Evolutionary conservation across 2,888 invertebrate species (phyloP).

Genomic region (Timema cristinae): DNA sequence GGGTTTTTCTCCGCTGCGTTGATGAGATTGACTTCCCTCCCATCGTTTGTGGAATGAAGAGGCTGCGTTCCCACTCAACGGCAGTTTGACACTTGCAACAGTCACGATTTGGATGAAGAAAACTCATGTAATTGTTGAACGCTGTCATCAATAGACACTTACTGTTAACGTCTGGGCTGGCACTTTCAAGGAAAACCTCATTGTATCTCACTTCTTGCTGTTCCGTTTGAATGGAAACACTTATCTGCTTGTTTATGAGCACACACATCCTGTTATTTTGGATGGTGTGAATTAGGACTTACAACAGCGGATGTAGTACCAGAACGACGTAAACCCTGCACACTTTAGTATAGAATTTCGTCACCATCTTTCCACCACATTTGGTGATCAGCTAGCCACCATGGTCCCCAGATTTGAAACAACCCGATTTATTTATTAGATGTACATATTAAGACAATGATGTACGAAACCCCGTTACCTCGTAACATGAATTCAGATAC

Average conservation of each 20-base stretch:
- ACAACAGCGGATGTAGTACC: neutral
- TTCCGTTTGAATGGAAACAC: neutral
- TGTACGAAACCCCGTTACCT: neutral
- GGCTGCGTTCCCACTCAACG: neutral
- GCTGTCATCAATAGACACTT: neutral
- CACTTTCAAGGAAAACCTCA: conserved; percentile 1
- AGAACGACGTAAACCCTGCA: neutral
- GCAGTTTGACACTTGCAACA: neutral
- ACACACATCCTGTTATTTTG: neutral
- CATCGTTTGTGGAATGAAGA: neutral
- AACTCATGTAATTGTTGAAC: neutral
- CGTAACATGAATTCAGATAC: too few species aligned
- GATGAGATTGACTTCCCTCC: neutral
- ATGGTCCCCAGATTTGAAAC: neutral
- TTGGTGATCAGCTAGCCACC: neutral
- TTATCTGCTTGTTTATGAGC: neutral
- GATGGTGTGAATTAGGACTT: neutral
- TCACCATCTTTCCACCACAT: conserved; percentile 5
- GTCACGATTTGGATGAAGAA: neutral
- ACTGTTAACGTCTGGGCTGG: conserved; percentile 6
- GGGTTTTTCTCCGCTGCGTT: neutral
- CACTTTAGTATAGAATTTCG: neutral
- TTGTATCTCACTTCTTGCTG: neutral
- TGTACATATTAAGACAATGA: neutral
- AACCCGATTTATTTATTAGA: neutral